phyloP scores from a whole-genome alignment of 2,113 vertebrate species.

The Zootoca vivipara region DNA sequence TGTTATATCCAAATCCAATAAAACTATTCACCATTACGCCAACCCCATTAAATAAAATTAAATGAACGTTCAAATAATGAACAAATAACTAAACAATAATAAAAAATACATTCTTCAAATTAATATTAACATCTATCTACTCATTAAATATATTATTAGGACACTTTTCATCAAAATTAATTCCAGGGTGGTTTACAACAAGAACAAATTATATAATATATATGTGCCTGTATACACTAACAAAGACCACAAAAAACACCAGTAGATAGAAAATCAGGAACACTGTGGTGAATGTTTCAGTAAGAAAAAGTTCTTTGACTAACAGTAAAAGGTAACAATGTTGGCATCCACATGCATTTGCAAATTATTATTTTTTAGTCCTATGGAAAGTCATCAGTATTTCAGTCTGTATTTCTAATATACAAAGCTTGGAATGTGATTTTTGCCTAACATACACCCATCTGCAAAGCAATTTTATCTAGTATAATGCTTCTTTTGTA shows the following conservation, averaged over 20 bases:
- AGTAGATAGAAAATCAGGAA: not conserved
- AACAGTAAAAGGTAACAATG: too few relatives aligned
- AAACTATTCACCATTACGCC: not conserved
- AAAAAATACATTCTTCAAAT: not conserved
- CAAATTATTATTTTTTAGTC: too few relatives aligned
- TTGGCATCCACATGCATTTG: too few relatives aligned
- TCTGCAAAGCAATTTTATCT: too few relatives aligned
- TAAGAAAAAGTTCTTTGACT: not conserved
- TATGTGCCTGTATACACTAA: not conserved
- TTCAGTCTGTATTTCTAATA: too few relatives aligned
- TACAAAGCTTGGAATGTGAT: too few relatives aligned
- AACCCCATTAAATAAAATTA: not conserved
- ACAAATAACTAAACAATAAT: not conserved
- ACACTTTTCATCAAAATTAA: not conserved
- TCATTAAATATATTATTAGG: not conserved
- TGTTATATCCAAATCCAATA: not conserved
- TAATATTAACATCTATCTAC: not conserved
- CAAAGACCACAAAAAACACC: not conserved
- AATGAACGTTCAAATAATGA: not conserved
- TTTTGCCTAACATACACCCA: too few relatives aligned
- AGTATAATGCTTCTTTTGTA: too few relatives aligned
- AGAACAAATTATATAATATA: not conserved
- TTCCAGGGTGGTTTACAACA: not conserved
- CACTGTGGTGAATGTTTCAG: not conserved
- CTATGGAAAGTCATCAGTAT: too few relatives aligned